These are phyloP conservation scores for Neoaliturus tenellus DNA, from an alignment of 2,888 invertebrate species.

Conservation along the genomic window DNA sequence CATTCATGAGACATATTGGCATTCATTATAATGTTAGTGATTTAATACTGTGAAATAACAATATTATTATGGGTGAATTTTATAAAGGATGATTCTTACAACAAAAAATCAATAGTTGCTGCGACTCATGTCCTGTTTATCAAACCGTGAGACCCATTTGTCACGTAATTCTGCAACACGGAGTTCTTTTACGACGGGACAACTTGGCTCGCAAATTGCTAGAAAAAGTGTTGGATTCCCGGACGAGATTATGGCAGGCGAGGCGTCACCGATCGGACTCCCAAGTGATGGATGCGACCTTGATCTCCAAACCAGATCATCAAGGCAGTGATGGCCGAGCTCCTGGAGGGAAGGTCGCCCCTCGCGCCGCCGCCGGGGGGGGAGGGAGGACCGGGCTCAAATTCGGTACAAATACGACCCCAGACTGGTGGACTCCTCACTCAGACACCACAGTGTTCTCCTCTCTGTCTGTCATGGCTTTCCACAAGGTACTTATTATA, in stretches of 20 bases:
- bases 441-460: not conserved
- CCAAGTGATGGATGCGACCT: conserved; percentile 6
- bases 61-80: too few relatives aligned
- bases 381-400: not conserved
- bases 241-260: not conserved
- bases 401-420: conserved; percentile 49
- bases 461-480: not conserved
- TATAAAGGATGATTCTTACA: too few relatives aligned
- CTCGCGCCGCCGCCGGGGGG: too few relatives aligned
- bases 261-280: not conserved
- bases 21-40: too few relatives aligned
- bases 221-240: not conserved
- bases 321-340: not conserved
- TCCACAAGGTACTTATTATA: conserved; percentile 25
- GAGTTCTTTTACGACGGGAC: not conserved
- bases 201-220: not conserved
- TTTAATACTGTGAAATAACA: too few relatives aligned
- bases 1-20: too few relatives aligned
- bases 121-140: too few relatives aligned
- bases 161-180: too few relatives aligned
- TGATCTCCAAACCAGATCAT: conserved; percentile 11
- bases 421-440: not conserved
- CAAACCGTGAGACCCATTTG: too few relatives aligned
- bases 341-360: not conserved
- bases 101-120: too few relatives aligned